A percentile compares a stretch with the other conserved stretches of the same genome.
Conservation (phyloP, 1,140 invertebrate species). For the Drosophila grimshawi region DNA sequence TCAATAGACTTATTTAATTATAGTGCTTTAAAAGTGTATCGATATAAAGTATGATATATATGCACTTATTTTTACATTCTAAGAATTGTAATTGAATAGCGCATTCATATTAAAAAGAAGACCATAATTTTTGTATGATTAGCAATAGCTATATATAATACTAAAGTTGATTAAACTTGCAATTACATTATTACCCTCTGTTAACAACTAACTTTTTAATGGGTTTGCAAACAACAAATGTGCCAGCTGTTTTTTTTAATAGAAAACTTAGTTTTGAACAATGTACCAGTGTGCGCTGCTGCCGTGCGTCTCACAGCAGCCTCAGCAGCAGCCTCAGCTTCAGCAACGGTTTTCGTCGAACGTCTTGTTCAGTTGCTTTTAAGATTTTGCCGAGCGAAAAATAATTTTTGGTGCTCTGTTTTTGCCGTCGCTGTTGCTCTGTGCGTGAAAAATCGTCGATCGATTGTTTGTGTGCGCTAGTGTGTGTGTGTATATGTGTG, state of each 20-base stretch:
- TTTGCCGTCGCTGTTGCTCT: constrained; percentile 37
- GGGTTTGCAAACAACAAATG: background rate
- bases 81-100: background rate
- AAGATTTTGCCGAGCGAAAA: constrained; percentile 84
- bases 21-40: no score
- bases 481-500: constrained; percentile 17
- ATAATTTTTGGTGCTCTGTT: constrained; percentile 56
- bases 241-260: constrained; percentile 1
- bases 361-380: constrained; percentile 81
- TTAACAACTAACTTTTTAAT: background rate
- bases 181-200: no score
- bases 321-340: constrained; percentile 63
- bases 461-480: constrained; percentile 41
- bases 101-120: background rate
- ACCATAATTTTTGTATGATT: background rate
- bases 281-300: constrained; percentile 55
- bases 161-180: no score
- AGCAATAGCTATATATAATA: no score
- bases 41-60: no score
- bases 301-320: constrained; percentile 42
- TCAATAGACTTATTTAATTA: no score
- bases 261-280: background rate
- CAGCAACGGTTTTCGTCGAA: constrained; percentile 59
- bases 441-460: constrained; percentile 57
- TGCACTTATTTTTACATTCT: background rate